Conservation (phyloP, 1,140 invertebrate species). For the Apocrypta bakeri region DNA sequence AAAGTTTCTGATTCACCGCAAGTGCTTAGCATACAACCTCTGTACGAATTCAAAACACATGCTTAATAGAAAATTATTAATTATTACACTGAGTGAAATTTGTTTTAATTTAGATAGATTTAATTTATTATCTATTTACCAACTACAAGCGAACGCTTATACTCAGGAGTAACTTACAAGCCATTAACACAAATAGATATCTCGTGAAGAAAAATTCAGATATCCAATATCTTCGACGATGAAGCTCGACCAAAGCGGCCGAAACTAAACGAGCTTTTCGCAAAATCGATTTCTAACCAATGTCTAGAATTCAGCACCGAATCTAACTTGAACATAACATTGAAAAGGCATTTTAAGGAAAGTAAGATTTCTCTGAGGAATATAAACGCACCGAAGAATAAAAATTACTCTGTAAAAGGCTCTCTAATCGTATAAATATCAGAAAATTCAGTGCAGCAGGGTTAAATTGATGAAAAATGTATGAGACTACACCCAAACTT, state of each 20-base stretch:
- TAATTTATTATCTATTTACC: not conserved
- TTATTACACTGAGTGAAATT: too few relatives aligned
- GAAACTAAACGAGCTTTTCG: not conserved
- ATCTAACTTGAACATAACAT: not conserved
- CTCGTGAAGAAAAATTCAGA: not conserved
- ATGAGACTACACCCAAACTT: not conserved
- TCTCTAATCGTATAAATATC: not conserved
- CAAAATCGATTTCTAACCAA: constrained; percentile 20
- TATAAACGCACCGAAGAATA: not conserved
- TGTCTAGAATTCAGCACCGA: constrained; percentile 1
- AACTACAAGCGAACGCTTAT: not conserved
- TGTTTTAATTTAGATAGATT: too few relatives aligned
- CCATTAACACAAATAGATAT: not conserved
- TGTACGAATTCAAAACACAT: too few relatives aligned
- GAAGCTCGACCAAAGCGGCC: too few relatives aligned
- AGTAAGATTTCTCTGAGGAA: constrained; percentile 22
- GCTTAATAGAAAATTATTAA: too few relatives aligned
- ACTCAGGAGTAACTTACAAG: not conserved
- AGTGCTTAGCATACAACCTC: too few relatives aligned
- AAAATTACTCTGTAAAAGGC: not conserved
- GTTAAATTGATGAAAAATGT: not conserved
- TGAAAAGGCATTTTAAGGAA: constrained; percentile 20
- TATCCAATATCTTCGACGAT: not conserved
- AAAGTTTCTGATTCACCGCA: too few relatives aligned
- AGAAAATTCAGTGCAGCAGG: not conserved